Percentiles rank a stretch among this genome's conserved stretches.
phyloP scores from a whole-genome alignment of 2,113 vertebrate genomes.

The Cygnus atratus region DNA sequence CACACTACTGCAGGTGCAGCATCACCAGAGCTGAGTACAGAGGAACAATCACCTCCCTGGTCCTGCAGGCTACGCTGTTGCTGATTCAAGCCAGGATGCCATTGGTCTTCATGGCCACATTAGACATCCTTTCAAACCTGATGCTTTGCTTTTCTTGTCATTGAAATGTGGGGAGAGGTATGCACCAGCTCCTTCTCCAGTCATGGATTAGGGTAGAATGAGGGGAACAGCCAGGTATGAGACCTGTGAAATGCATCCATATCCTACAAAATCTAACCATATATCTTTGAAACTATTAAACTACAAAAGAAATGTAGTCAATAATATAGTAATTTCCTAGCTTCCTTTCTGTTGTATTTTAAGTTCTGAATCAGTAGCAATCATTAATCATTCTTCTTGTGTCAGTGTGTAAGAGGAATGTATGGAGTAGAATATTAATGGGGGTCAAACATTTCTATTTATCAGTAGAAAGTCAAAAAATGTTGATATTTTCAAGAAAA shows the following conservation, averaged over 20 bases:
- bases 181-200: neutral
- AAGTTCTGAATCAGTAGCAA: neutral
- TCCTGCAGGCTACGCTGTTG: too few species aligned
- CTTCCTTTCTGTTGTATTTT: neutral
- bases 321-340: neutral
- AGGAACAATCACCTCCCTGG: too few species aligned
- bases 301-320: neutral
- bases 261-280: neutral
- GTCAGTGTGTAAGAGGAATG: neutral
- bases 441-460: neutral
- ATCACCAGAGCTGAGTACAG: too few species aligned
- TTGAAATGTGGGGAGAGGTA: neutral
- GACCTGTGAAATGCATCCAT: neutral
- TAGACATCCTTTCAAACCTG: neutral
- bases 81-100: too few species aligned
- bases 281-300: neutral
- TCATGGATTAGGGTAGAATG: neutral
- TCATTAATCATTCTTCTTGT: neutral
- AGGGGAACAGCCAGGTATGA: neutral
- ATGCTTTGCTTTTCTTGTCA: neutral
- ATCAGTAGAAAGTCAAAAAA: constrained; percentile 6
- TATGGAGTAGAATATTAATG: neutral
- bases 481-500: neutral
- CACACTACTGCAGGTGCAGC: too few species aligned
- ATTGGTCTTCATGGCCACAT: too few species aligned